A percentile compares a stretch with the other conserved stretches of the same genome.
phyloP scores from a whole-genome alignment of 2,113 vertebrate species.

The Paraplagusia blochii region DNA sequence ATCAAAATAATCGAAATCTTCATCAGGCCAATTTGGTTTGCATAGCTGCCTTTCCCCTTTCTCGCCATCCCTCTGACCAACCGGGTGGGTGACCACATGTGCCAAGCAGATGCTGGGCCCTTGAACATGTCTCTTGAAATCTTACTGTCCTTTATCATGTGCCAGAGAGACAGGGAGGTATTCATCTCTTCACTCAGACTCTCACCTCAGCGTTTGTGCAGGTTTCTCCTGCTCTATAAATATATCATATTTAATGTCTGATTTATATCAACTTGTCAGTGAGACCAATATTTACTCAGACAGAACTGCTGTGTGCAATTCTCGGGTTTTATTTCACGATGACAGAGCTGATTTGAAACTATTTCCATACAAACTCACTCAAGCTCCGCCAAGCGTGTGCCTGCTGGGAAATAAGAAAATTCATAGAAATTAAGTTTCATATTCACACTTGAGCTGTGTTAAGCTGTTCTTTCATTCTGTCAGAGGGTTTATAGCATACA shows the following conservation, averaged over 20 bases:
- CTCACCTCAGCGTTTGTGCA: conserved; percentile 42
- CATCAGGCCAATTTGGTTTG: no score
- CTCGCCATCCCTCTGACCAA: conserved; percentile 14
- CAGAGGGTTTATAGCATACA: neutral
- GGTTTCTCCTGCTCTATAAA: conserved; percentile 7
- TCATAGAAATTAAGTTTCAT: conserved; percentile 26
- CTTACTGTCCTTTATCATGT: conserved; percentile 54
- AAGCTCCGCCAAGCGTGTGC: conserved; percentile 33
- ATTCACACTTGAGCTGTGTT: conserved; percentile 18
- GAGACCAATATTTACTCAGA: conserved; percentile 59
- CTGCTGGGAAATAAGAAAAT: conserved; percentile 21
- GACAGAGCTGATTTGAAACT: conserved; percentile 46
- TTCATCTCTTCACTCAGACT: conserved; percentile 48
- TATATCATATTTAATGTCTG: conserved; percentile 26
- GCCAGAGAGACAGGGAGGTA: conserved; percentile 56
- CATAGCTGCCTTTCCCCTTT: neutral
- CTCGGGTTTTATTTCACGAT: conserved; percentile 33
- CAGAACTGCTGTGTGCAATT: conserved; percentile 21
- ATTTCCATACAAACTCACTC: conserved; percentile 46
- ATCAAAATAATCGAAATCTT: no score
- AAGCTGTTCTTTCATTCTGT: neutral
- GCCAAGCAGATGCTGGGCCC: conserved; percentile 62
- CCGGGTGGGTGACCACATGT: conserved; percentile 43
- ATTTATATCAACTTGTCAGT: conserved; percentile 51
- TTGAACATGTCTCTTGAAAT: conserved; percentile 48